Conservation (phyloP, 1,140 invertebrate genomes). For the Formica exsecta region DNA sequence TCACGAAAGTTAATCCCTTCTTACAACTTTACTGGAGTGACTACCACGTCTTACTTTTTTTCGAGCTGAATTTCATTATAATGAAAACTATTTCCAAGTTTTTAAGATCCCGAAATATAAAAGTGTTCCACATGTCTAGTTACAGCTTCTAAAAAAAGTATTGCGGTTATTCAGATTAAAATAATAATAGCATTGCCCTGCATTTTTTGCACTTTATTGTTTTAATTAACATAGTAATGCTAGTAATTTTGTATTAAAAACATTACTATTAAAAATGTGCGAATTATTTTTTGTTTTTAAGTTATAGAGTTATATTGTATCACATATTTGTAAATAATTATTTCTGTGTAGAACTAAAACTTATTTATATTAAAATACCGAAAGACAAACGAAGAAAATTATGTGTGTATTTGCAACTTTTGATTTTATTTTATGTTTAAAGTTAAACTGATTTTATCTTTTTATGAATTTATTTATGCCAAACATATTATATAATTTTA, state of each 20-base stretch:
- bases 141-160: background rate
- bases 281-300: background rate
- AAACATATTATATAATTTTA: background rate
- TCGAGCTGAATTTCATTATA: conserved; percentile 19
- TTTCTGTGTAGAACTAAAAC: background rate
- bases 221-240: conserved; percentile 4
- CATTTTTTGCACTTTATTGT: background rate
- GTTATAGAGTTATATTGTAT: background rate
- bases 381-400: background rate
- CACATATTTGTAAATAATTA: background rate
- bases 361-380: background rate
- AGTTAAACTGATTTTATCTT: background rate
- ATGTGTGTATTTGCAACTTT: background rate
- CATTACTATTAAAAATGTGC: background rate
- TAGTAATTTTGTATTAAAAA: background rate
- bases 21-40: conserved; percentile 4
- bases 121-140: background rate
- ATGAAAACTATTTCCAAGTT: conserved; percentile 40
- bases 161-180: background rate
- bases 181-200: background rate
- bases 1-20: conserved; percentile 2
- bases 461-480: too few relatives aligned
- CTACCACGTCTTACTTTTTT: background rate
- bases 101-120: background rate
- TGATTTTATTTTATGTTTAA: background rate